A percentile compares a stretch with the other conserved stretches of the same genome.
Conservation (phyloP, 2,797 vertebrate genomes). For the Stomatorhinus walkeri region DNA sequence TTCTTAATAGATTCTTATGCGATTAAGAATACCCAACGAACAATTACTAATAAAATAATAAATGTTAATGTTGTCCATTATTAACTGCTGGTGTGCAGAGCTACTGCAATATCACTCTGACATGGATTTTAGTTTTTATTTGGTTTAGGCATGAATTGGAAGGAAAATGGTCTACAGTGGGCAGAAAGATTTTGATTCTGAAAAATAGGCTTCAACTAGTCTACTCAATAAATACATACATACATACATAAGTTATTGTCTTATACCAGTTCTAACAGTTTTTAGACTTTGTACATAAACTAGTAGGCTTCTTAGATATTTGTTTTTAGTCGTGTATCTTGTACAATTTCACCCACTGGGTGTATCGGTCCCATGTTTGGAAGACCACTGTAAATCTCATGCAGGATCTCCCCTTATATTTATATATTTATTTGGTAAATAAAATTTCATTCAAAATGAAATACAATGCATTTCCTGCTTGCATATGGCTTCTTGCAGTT, state of each 20-base stretch:
- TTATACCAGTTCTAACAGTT: not conserved
- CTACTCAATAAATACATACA: not conserved
- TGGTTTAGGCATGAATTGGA: not conserved
- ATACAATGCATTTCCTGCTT: not conserved
- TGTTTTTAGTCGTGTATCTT: not conserved
- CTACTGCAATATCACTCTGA: not conserved
- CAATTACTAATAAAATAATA: not conserved
- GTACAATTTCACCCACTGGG: not conserved
- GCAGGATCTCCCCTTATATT: not conserved
- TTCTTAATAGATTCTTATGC: not conserved
- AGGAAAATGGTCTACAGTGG: not conserved
- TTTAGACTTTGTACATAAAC: not conserved
- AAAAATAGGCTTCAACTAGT: not conserved
- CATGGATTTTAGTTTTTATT: not conserved
- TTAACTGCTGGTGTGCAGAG: not conserved
- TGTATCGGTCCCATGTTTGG: not conserved
- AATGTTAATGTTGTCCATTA: not conserved
- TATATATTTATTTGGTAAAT: not conserved
- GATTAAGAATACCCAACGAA: not conserved
- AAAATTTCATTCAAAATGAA: not conserved
- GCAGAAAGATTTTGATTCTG: not conserved
- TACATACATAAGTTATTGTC: not conserved
- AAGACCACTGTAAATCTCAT: not conserved
- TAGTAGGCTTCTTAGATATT: not conserved
- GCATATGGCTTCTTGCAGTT: not conserved